Conservation (phyloP, 2,888 invertebrate species). For the Polymixis flavicincta region DNA sequence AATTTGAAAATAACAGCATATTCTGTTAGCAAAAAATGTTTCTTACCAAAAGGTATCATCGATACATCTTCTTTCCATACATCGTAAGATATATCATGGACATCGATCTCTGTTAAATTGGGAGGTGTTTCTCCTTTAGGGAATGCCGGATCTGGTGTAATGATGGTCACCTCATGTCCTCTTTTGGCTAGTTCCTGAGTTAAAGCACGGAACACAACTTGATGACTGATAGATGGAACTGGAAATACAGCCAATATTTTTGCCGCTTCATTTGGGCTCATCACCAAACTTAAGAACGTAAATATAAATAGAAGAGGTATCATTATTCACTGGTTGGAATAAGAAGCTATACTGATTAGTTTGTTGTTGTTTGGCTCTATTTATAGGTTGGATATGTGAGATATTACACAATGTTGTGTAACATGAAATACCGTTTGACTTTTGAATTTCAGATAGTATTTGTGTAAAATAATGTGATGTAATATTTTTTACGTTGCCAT, state of each 20-base stretch:
- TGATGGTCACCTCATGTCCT: conserved; percentile 23
- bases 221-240: conserved; percentile 75
- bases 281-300: not conserved
- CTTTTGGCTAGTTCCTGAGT: conserved; percentile 26
- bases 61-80: conserved; percentile 13
- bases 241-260: conserved; percentile 71
- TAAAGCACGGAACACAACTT: conserved; percentile 73
- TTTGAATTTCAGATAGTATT: conserved; percentile 14
- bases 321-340: conserved; percentile 9
- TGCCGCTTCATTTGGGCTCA: conserved; percentile 39
- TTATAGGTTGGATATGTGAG: not conserved
- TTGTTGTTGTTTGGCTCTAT: not conserved
- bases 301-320: not conserved
- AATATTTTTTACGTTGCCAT: too few species aligned
- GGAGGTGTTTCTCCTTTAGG: conserved; percentile 19
- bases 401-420: conserved; percentile 14
- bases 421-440: not conserved
- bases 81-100: conserved; percentile 20
- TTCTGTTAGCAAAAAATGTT: not conserved
- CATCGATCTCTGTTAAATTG: conserved; percentile 27
- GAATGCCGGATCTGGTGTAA: conserved; percentile 32
- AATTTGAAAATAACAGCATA: conserved; percentile 20
- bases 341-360: conserved; percentile 4
- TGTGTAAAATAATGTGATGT: too few species aligned
- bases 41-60: conserved; percentile 1